Evolutionary conservation across 2,888 invertebrate species (phyloP).

Genomic region (Aphidius colemani): DNA sequence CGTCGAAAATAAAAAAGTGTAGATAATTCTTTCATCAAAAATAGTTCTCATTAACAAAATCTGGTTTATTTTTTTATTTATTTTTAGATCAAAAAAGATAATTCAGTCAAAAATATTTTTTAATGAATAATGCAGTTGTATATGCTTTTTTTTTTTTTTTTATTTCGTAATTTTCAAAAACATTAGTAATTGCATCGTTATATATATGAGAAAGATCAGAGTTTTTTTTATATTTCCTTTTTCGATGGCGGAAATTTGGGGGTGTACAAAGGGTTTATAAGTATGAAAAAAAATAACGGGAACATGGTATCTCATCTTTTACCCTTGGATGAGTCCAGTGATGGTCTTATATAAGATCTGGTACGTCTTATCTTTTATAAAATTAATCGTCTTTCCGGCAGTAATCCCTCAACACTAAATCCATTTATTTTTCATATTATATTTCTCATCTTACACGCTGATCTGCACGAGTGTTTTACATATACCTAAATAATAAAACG

Average conservation of each 20-base stretch:
- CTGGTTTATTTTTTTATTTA: background rate
- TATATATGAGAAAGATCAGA: conserved; percentile 10
- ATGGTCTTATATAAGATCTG: conserved; percentile 22
- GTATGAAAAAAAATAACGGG: conserved; percentile 13
- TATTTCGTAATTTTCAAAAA: conserved; percentile 8
- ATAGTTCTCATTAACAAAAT: too few relatives aligned
- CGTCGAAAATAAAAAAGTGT: too few relatives aligned
- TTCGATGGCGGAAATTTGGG: conserved; percentile 20
- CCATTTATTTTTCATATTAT: background rate
- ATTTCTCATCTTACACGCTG: background rate
- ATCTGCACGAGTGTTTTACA: too few relatives aligned
- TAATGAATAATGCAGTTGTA: too few relatives aligned
- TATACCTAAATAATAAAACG: too few relatives aligned
- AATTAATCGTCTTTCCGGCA: conserved; percentile 40
- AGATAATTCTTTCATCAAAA: too few relatives aligned
- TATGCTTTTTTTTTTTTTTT: too few relatives aligned
- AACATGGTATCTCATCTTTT: conserved; percentile 27
- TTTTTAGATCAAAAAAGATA: too few relatives aligned
- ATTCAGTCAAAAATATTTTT: too few relatives aligned
- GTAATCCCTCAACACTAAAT: conserved; percentile 32
- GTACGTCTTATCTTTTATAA: conserved; percentile 36
- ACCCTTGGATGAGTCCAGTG: conserved; percentile 22
- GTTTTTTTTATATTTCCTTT: too few relatives aligned
- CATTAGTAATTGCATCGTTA: conserved; percentile 20
- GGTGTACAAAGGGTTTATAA: conserved; percentile 15